Evolutionary conservation across 1,140 invertebrate genomes (phyloP), one percentile per base, ranked within the genome.

Genomic region (Lasioglossum albipes): DNA sequence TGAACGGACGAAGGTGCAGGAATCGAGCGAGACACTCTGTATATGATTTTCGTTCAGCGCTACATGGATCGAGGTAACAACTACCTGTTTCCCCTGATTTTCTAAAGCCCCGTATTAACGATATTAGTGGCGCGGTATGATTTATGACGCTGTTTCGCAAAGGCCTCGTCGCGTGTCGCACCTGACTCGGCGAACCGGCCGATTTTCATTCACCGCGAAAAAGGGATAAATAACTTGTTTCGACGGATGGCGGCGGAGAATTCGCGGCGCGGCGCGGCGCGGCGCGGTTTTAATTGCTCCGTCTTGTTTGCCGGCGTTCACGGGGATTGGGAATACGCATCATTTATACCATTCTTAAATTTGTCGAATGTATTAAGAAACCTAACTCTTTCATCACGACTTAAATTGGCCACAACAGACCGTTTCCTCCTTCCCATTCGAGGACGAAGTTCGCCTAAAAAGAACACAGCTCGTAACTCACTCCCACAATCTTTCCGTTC

Each of bases 131-230:
- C 31, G 7, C 12, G n/a, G 67, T n/a, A 49, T 66, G 68, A 52
- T 65, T 54, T 65, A 57, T 61, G 68, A 36, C 9, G 10, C 62
- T 62, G 66, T 82, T 82, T 82, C 77, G 77, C 80, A 82, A 72
- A 16, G 64, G 22, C 42, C 20, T 22, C 41, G 65, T 67, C 42
- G 41, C 66, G 41, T 49, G 41, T 68, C 42, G 31, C 31, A 18
- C 2, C 62, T 36, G 62, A 64, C 65, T 12, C 36, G 20, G 16
- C 31, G 18, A 66, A 66, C 65, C 27, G 64, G 64, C n/a, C 22
- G 67, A 71, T 70, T 80, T 36, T 68, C 66, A 59, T 69, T 57
- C 52, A 76, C 71, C 67, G 66, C 61, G n/a, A 75, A n/a, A 49
- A 65, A 61, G 45, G 54, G 72, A 81, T 31, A 74, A 49, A 45